Evolutionary conservation across 2,888 invertebrate genomes (phyloP).

Genomic region (Suillia variegata): DNA sequence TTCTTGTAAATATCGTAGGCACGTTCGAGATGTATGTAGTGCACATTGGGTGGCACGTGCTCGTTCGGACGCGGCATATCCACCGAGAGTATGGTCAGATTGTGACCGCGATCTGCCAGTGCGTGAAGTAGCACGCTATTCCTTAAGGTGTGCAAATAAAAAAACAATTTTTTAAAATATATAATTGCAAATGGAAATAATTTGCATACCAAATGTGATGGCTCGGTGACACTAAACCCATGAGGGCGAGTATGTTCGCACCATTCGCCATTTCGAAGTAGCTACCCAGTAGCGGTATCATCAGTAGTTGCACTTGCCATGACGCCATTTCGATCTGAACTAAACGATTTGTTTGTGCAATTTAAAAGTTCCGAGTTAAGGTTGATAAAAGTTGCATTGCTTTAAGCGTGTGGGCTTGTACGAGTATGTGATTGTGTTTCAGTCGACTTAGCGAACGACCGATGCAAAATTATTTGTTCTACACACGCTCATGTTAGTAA

Average conservation of each 20-base stretch:
- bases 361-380: too few species aligned
- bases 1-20: conserved; percentile 30
- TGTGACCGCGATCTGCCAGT: conserved; percentile 37
- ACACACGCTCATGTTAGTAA: too few species aligned
- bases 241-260: conserved; percentile 37
- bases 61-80: conserved; percentile 29
- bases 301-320: too few species aligned
- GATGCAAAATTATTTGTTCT: too few species aligned
- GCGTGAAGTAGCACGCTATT: conserved; percentile 37
- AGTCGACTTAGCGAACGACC: too few species aligned
- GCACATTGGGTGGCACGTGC: conserved; percentile 34
- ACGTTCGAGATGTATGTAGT: conserved; percentile 44
- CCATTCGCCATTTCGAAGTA: too few species aligned
- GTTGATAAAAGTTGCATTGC: too few species aligned
- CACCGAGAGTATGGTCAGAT: conserved; percentile 39
- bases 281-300: neutral
- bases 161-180: neutral
- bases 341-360: too few species aligned
- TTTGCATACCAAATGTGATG: conserved; percentile 36
- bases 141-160: conserved; percentile 20
- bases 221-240: conserved; percentile 41
- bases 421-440: too few species aligned
- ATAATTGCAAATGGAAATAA: neutral
- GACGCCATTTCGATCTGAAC: too few species aligned
- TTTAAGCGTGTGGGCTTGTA: too few species aligned